Evolutionary conservation across 2,797 vertebrate species (phyloP).

Genomic region (Lithobates sylvaticus): DNA sequence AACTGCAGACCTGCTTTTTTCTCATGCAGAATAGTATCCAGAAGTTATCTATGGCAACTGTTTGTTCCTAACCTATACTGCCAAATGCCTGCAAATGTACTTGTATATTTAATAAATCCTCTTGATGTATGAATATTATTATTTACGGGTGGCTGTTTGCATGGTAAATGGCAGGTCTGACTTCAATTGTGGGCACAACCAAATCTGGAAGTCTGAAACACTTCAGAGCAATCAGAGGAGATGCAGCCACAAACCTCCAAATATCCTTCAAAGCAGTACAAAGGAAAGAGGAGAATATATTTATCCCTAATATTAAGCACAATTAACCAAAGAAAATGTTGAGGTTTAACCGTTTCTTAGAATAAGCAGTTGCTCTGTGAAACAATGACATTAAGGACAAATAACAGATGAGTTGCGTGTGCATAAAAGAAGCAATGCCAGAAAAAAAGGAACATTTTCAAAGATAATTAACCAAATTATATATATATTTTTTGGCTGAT

Average conservation of each 20-base stretch:
- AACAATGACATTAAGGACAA: neutral
- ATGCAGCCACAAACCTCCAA: neutral
- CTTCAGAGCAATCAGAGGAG: neutral
- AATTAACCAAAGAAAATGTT: neutral
- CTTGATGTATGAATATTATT: neutral
- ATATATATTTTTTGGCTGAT: neutral
- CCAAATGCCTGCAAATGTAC: neutral
- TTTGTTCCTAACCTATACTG: too few relatives aligned
- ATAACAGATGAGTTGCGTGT: neutral
- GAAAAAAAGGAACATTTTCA: neutral
- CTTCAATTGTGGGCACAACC: neutral
- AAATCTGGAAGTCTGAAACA: neutral
- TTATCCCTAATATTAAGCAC: neutral
- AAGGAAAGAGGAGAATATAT: neutral
- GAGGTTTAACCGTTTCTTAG: neutral
- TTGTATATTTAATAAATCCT: neutral
- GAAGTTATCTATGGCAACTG: neutral
- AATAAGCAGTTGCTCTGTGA: neutral
- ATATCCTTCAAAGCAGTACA: neutral
- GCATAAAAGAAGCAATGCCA: neutral
- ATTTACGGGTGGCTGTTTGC: neutral
- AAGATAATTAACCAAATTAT: neutral
- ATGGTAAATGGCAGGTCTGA: neutral
- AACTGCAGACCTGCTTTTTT: neutral
- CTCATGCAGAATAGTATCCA: neutral